Evolutionary conservation across 2,113 vertebrate genomes (phyloP), one percentile per base, ranked within the genome.

Genomic region (Xenopus borealis): DNA sequence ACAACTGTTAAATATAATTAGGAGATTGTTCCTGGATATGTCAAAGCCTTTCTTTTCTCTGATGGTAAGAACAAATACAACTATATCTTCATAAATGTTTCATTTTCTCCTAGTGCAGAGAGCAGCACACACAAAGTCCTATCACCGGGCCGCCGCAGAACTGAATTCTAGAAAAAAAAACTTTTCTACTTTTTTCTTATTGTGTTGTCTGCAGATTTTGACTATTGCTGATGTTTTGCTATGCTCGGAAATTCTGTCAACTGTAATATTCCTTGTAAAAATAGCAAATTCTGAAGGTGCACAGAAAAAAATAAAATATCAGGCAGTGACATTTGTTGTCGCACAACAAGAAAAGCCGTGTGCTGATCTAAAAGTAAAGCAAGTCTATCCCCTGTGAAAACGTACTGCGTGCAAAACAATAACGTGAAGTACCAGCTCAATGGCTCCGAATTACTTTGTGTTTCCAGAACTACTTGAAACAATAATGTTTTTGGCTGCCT

Each of bases 401-500:
- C 66, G 45, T 63, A 77, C 59, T 64, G 59, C 40, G 18, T 64
- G 69, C 59, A 70, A 57, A 77, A 77, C 58, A 77, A 77, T 69
- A 70, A 64, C 66, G 19, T 46, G 18, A 70, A 77, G 74, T 64
- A 77, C 59, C 67, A 70, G 61, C 74, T 77, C 74, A 77, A 63
- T 70, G 59, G 50, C 59, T 77, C 52, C 53, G 59, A 77, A 77
- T 77, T 23, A 64, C 61, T 70, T 55, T 47, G 53, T 70, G 67
- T 77, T 70, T 64, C 61, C 57, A 55, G 66, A 77, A 68, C 63
- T 58, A 70, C 61, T 77, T 64, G 46, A 77, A 70, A 77, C 74
- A 77, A 69, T 75, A 69, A 77, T n/a, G 33, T 55, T 55, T 44
- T 61, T 77, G 74, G 74, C 74, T 46, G 66, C 66, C 47, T 64